phyloP scores from a whole-genome alignment of 2,888 invertebrate genomes.

The Gnatocerus cornutus region DNA sequence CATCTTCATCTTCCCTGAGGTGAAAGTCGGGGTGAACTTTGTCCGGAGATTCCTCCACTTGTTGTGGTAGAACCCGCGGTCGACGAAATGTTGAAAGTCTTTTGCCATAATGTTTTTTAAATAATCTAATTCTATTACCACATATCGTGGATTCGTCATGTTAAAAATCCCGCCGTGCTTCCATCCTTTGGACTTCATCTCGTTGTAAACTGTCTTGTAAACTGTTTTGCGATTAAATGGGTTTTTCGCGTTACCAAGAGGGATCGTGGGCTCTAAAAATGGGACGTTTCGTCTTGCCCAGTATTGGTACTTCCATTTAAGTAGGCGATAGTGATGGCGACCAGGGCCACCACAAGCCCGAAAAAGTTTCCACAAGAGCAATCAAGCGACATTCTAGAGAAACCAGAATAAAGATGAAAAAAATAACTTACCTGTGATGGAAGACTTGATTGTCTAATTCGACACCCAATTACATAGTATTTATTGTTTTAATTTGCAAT shows the following conservation, averaged over 20 bases:
- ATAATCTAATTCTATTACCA: slow-evolving; percentile 39
- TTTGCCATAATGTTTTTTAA: slow-evolving; percentile 45
- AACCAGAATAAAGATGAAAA: too few relatives aligned
- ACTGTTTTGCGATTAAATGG: slow-evolving; percentile 6
- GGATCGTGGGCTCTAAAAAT: not conserved
- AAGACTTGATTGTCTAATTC: too few relatives aligned
- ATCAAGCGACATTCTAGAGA: too few relatives aligned
- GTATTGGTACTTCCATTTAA: slow-evolving; percentile 11
- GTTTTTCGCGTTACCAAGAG: slow-evolving; percentile 4
- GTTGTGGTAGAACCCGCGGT: slow-evolving; percentile 42
- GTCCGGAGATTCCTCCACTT: slow-evolving; percentile 37
- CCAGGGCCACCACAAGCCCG: not conserved
- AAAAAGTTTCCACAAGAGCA: not conserved
- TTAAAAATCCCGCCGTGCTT: slow-evolving; percentile 44
- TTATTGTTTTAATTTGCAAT: too few relatives aligned
- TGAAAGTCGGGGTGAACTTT: slow-evolving; percentile 41
- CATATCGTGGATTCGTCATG: slow-evolving; percentile 17
- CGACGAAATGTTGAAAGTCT: slow-evolving; percentile 48
- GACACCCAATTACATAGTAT: too few relatives aligned
- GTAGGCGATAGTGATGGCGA: not conserved
- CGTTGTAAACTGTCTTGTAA: slow-evolving; percentile 27
- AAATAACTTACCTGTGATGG: too few relatives aligned
- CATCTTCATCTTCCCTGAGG: slow-evolving; percentile 38
- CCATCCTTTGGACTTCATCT: slow-evolving; percentile 24
- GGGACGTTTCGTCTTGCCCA: slow-evolving; percentile 1